A percentile compares a stretch with the other conserved stretches of the same genome.
These are phyloP conservation scores for Lasioglossum lativentre DNA, from an alignment of 2,888 invertebrate genomes.

Conservation along the genomic window DNA sequence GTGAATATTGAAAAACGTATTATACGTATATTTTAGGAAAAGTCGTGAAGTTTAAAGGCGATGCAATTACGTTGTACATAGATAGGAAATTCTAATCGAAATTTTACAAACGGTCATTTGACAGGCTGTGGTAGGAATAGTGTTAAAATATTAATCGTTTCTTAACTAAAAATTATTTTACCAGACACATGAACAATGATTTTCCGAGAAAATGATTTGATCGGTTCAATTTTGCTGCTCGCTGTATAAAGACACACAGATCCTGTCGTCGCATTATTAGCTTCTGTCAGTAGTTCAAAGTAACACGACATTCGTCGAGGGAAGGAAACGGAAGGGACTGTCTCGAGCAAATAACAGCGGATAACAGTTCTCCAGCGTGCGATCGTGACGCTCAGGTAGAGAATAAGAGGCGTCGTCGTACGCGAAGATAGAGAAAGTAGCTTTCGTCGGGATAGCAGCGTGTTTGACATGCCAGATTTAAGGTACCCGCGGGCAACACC, in stretches of 20 bases:
- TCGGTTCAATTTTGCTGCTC: background rate
- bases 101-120: no score
- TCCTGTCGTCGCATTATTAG: background rate
- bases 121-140: no score
- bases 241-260: background rate
- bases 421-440: conserved; percentile 17
- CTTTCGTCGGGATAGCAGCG: conserved; percentile 45
- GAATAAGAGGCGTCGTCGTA: conserved; percentile 52
- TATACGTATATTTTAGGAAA: no score
- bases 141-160: no score
- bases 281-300: background rate
- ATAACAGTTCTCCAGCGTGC: conserved; percentile 14
- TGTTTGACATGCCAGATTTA: conserved; percentile 70
- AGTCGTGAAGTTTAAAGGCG: no score
- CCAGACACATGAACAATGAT: background rate
- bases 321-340: background rate
- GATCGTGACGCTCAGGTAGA: conserved; percentile 24
- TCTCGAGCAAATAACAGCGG: background rate
- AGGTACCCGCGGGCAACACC: conserved; percentile 64
- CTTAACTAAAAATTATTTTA: background rate
- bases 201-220: background rate
- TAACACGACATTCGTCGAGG: background rate
- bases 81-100: no score
- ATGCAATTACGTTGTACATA: no score
- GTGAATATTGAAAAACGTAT: no score